Conservation (phyloP, 2,797 vertebrate genomes). For the Salarias fasciatus region DNA sequence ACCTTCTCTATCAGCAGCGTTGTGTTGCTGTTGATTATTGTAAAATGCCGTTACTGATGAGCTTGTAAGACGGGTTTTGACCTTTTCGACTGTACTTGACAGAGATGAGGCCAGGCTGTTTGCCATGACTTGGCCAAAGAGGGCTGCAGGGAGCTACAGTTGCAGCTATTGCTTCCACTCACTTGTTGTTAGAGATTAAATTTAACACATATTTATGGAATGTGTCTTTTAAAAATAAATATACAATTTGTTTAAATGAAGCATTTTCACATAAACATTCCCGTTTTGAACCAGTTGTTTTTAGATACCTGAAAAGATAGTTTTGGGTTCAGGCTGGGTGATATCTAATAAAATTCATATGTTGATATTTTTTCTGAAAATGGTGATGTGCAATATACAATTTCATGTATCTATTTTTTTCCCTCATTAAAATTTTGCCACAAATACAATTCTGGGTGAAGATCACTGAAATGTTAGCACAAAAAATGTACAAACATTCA, state of each 20-base stretch:
- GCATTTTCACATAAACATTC: conserved; percentile 1
- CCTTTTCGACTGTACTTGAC: conserved; percentile 23
- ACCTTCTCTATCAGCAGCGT: neutral
- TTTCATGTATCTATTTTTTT: no score
- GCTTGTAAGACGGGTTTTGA: conserved; percentile 40
- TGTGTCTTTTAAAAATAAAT: no score
- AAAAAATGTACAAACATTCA: no score
- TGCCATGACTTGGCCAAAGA: conserved; percentile 19
- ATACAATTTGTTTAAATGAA: no score
- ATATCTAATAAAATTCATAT: no score
- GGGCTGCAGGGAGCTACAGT: conserved; percentile 6
- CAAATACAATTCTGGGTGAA: no score
- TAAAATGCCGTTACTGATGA: conserved; percentile 13
- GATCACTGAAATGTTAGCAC: no score
- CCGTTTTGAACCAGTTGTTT: neutral
- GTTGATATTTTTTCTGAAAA: no score
- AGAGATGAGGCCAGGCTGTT: conserved; percentile 26
- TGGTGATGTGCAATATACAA: no score
- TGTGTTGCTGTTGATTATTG: conserved; percentile 8
- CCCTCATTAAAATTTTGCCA: no score
- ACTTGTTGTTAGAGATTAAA: conserved; percentile 10
- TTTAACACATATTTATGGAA: conserved; percentile 6
- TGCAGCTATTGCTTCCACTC: conserved; percentile 7
- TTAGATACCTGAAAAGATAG: conserved; percentile 28
- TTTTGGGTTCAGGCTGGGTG: no score